Evolutionary conservation across 2,113 vertebrate genomes (phyloP).

Genomic region (Tupaia tana): DNA sequence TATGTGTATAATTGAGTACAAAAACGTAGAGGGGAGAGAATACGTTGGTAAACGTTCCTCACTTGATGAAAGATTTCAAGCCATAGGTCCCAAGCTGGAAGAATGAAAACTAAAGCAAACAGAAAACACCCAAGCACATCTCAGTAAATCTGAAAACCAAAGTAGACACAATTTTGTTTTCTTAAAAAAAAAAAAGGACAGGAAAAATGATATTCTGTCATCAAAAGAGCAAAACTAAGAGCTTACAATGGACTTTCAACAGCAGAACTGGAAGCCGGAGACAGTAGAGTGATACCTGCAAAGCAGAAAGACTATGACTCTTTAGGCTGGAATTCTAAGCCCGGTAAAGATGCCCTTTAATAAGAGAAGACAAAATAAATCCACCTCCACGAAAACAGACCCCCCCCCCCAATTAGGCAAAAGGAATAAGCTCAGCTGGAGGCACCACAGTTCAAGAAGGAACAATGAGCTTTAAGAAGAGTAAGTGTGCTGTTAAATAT

Average conservation of each 20-base stretch:
- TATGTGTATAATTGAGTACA: neutral
- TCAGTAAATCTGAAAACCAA: neutral
- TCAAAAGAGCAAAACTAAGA: neutral
- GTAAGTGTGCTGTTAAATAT: neutral
- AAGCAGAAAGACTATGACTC: neutral
- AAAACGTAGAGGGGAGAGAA: neutral
- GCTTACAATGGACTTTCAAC: neutral
- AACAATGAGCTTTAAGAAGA: neutral
- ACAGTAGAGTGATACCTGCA: neutral
- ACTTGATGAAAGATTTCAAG: neutral
- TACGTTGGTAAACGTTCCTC: neutral
- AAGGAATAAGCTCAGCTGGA: neutral
- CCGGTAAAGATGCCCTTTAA: neutral
- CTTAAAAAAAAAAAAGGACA: neutral
- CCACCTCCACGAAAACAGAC: neutral
- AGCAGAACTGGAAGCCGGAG: neutral
- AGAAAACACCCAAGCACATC: neutral
- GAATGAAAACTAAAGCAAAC: neutral
- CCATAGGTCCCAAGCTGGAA: neutral
- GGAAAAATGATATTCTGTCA: neutral
- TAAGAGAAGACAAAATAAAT: neutral
- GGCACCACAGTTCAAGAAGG: neutral
- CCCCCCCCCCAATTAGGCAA: neutral
- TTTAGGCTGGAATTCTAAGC: neutral
- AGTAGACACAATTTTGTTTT: neutral